These are phyloP conservation scores for Limnephilus auricula DNA, from an alignment of 2,888 invertebrate genomes.

Conservation along the genomic window DNA sequence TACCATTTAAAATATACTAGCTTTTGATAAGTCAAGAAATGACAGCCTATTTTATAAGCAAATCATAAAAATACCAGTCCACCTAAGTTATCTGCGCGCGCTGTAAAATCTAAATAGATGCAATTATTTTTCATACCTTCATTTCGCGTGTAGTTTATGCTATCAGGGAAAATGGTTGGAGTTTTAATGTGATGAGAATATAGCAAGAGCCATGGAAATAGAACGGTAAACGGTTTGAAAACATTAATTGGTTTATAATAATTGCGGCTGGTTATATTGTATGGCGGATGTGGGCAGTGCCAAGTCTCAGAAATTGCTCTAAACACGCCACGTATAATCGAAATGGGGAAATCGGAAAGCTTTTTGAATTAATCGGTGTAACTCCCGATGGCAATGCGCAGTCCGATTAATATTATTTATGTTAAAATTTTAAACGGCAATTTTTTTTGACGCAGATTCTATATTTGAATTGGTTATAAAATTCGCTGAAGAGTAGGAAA, in stretches of 20 bases:
- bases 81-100: neutral
- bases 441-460: neutral
- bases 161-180: neutral
- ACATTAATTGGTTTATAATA: neutral
- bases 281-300: slow-evolving; percentile 2
- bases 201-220: neutral
- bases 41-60: neutral
- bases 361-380: neutral
- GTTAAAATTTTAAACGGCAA: neutral
- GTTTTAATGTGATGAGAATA: neutral
- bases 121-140: neutral
- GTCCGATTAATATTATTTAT: neutral
- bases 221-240: neutral
- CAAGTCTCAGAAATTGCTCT: neutral
- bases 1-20: slow-evolving; percentile 30
- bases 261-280: neutral
- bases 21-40: slow-evolving; percentile 2
- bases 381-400: neutral
- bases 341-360: neutral
- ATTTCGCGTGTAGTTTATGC: neutral
- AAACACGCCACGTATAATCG: slow-evolving; percentile 2
- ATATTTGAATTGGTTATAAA: no score
- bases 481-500: no score
- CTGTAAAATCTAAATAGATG: neutral
- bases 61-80: neutral